Base-by-base conservation (phyloP, 2,113 vertebrate genomes). In the Eclectus roratus region DNA sequence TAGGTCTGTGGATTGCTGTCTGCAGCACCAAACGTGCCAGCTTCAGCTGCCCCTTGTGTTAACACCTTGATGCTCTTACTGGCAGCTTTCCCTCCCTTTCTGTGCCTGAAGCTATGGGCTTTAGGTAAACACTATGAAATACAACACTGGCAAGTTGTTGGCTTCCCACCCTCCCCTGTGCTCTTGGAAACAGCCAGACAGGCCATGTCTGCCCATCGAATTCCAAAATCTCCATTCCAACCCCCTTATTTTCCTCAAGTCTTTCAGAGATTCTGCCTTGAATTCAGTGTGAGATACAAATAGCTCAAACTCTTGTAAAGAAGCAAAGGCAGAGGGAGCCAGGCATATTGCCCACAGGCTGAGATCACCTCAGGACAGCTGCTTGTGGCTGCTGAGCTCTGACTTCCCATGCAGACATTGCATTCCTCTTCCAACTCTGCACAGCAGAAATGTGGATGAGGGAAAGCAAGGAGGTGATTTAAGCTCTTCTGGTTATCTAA, bases 1-100 rank as follows among this genome's bases (percentile, higher is more conserved):
- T 77, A 74, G 37, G 53, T 24, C 55, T 18, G 39, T 9, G 80
- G 47, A 6, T 39, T 15, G 19, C 50, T 43, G 52, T 17, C 7
- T 0, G 31, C 39, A 13, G 6, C 16, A 33, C 10, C 73, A 10
- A 5, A 9, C 0, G 2, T 27, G 82, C 39, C 88, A 65, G 63
- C 80, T 49, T 52, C 5, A 58, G 78, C 55, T 60, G 4, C 41
- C 53, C 29, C 80, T 27, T 28, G 41, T 33, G 39, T 31, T 39
- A 44, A 28, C 14, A 47, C 49, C 63, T 6, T 8, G 19, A 7
- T 0, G 1, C 49, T 58, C 63, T 47, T 53, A 4, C 18, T 10
- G 41, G 14, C 81, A 88, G 41, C 76, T 46, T 63, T n/a, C 70
- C 70, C 35, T 5, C 43, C 47, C 64, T 29, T 55, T 14, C 56